phyloP scores from a whole-genome alignment of 2,113 vertebrate species.

The Pavo muticus region DNA sequence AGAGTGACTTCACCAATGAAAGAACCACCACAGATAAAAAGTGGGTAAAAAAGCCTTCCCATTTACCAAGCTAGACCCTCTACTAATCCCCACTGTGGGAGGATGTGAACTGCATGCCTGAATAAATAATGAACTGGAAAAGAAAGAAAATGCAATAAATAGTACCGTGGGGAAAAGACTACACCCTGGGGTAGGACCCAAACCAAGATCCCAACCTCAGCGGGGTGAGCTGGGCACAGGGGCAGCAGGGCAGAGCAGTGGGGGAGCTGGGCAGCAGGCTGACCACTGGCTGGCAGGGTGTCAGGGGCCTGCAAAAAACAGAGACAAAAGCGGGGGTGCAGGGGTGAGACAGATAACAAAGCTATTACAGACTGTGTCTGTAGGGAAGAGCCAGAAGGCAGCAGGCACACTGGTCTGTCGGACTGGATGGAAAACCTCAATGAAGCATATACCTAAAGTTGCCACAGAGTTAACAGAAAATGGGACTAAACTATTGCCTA shows the following conservation, averaged over 20 bases:
- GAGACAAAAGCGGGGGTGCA: neutral
- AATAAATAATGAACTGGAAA: slow-evolving; percentile 37
- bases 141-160: slow-evolving; percentile 19
- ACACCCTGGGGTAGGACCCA: neutral
- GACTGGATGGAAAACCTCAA: neutral
- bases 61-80: slow-evolving; percentile 28
- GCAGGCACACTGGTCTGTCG: neutral
- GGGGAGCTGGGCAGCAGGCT: neutral
- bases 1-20: slow-evolving; percentile 49
- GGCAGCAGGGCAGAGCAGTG: neutral
- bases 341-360: neutral
- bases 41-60: neutral
- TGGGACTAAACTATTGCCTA: neutral
- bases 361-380: neutral
- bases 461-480: neutral
- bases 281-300: neutral
- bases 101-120: slow-evolving; percentile 50
- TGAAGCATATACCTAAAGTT: neutral
- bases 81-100: slow-evolving; percentile 38
- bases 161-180: neutral
- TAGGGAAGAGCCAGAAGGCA: neutral
- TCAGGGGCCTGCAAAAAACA: neutral
- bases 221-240: neutral
- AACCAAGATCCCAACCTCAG: neutral
- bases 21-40: slow-evolving; percentile 47